These are phyloP conservation scores for Callorhinus ursinus DNA, from an alignment of 2,113 vertebrate genomes.

Conservation along the genomic window DNA sequence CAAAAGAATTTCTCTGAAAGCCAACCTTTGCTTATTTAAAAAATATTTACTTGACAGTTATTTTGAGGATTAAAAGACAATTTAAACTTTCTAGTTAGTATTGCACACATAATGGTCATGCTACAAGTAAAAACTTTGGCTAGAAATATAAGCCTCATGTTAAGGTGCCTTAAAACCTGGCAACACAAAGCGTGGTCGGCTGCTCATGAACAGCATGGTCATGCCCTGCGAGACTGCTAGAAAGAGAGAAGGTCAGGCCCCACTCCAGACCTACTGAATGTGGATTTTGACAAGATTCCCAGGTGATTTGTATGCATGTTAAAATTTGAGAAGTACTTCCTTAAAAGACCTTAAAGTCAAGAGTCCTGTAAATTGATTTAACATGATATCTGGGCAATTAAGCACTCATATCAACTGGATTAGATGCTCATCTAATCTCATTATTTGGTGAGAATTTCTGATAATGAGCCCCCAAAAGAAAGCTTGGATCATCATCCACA, in stretches of 20 bases:
- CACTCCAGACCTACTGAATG: background rate
- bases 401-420: background rate
- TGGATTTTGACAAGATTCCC: background rate
- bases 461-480: background rate
- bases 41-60: background rate
- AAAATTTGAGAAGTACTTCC: conserved; percentile 28
- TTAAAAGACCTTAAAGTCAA: conserved; percentile 36
- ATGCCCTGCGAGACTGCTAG: background rate
- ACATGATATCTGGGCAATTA: conserved; percentile 6
- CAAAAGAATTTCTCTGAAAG: conserved; percentile 40
- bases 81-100: background rate
- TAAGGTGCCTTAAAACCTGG: background rate
- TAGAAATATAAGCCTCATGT: background rate
- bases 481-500: background rate
- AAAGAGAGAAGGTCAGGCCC: background rate
- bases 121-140: background rate
- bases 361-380: conserved; percentile 3
- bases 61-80: background rate
- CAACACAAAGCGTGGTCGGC: background rate
- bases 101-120: background rate
- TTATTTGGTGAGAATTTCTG: conserved; percentile 16
- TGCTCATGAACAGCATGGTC: background rate
- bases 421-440: background rate
- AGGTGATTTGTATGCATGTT: background rate
- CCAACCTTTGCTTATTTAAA: background rate